A percentile compares a stretch with the other conserved stretches of the same genome.
phyloP scores from a whole-genome alignment of 1,140 invertebrate species.

The Eufriesea mexicana region DNA sequence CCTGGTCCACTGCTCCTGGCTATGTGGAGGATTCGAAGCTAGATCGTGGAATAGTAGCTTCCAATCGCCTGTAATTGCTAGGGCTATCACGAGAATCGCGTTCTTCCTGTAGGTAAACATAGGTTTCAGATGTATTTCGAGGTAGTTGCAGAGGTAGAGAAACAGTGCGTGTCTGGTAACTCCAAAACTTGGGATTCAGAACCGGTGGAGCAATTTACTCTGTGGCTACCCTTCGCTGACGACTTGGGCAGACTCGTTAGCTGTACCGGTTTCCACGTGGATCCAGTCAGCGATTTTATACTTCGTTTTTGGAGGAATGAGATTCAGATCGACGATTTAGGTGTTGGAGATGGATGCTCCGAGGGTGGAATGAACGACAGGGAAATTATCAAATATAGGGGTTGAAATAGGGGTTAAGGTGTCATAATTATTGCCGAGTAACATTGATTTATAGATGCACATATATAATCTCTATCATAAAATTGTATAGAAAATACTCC shows the following conservation, averaged over 20 bases:
- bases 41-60: background rate
- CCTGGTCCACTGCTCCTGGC: too few relatives aligned
- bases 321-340: too few relatives aligned
- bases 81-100: background rate
- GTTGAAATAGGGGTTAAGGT: too few relatives aligned
- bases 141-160: background rate
- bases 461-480: too few relatives aligned
- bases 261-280: background rate
- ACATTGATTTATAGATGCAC: too few relatives aligned
- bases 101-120: background rate
- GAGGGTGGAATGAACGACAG: too few relatives aligned
- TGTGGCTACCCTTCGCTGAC: background rate
- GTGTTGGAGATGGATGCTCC: too few relatives aligned
- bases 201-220: background rate
- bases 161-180: background rate
- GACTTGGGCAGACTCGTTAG: background rate
- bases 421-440: too few relatives aligned
- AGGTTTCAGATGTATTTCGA: background rate
- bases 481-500: too few relatives aligned
- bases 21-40: background rate
- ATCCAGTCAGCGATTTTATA: background rate
- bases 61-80: background rate
- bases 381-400: too few relatives aligned
- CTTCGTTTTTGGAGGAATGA: too few relatives aligned
- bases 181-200: background rate